These are phyloP conservation scores for Theocolax elegans DNA, from an alignment of 1,140 invertebrate genomes.

Conservation along the genomic window DNA sequence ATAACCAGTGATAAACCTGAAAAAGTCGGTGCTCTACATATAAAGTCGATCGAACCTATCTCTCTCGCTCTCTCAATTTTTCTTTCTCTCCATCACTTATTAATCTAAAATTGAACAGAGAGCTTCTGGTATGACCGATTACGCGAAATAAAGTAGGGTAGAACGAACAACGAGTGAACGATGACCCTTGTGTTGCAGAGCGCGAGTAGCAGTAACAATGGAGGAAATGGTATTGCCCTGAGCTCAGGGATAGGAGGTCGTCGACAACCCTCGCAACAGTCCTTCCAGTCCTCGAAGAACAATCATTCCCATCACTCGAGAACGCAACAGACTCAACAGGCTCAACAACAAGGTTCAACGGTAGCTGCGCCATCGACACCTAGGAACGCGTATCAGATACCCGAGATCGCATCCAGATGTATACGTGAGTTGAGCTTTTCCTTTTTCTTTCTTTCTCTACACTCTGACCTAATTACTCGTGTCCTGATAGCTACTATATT, in stretches of 20 bases:
- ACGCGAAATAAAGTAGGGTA: too few relatives aligned
- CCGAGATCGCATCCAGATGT: conserved; percentile 53
- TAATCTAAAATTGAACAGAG: too few relatives aligned
- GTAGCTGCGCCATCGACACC: conserved; percentile 46
- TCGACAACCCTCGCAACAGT: conserved; percentile 57
- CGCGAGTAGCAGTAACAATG: conserved; percentile 56
- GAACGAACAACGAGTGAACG: too few relatives aligned
- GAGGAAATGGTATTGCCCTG: conserved; percentile 49
- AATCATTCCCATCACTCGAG: conserved; percentile 55
- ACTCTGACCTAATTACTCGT: background rate
- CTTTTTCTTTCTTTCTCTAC: too few relatives aligned
- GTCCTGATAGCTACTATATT: background rate
- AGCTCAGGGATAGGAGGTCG: conserved; percentile 46
- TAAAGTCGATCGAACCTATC: too few relatives aligned
- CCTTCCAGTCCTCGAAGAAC: conserved; percentile 63
- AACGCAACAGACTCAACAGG: conserved; percentile 41
- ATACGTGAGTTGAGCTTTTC: conserved; percentile 55
- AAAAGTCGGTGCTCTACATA: too few relatives aligned
- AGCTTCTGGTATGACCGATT: too few relatives aligned
- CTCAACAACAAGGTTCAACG: conserved; percentile 24
- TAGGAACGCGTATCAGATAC: conserved; percentile 50
- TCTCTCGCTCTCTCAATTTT: too few relatives aligned
- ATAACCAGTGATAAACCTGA: too few relatives aligned
- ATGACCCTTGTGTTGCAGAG: conserved; percentile 48
- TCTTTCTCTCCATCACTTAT: too few relatives aligned